phyloP scores from a whole-genome alignment of 2,888 invertebrate species.

The Tryphoninae sp. region DNA sequence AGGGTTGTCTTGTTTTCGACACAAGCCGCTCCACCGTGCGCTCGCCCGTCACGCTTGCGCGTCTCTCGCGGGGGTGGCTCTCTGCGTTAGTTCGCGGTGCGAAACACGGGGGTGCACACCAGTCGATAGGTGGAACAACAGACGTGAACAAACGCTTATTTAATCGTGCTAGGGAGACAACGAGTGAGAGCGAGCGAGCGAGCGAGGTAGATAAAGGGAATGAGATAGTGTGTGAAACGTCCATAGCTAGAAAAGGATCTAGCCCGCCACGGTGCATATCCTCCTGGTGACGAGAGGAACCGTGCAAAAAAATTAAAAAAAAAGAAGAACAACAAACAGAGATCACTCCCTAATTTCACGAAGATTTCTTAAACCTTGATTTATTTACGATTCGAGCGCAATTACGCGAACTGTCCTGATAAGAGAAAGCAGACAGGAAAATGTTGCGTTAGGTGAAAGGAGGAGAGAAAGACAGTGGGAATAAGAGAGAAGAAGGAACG shows the following conservation, averaged over 20 bases:
- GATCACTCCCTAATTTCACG: background rate
- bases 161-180: conserved; percentile 61
- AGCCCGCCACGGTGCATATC: conserved; percentile 45
- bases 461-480: background rate
- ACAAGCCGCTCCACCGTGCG: conserved; percentile 22
- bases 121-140: conserved; percentile 75
- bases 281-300: conserved; percentile 7
- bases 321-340: background rate
- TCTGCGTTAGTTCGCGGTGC: conserved; percentile 67
- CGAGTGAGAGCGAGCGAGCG: conserved; percentile 20
- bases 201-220: conserved; percentile 18
- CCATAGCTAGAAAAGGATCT: conserved; percentile 28
- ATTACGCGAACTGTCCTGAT: background rate
- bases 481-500: background rate
- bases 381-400: background rate
- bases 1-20: conserved; percentile 49
- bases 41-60: conserved; percentile 64
- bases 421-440: too few relatives aligned
- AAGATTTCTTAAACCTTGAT: background rate
- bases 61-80: conserved; percentile 54
- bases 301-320: conserved; percentile 2
- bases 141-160: conserved; percentile 68
- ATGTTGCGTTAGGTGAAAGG: background rate
- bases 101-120: conserved; percentile 75
- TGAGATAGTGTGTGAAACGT: conserved; percentile 26